phyloP scores from a whole-genome alignment of 2,113 vertebrate genomes.

The Corapipo altera region DNA sequence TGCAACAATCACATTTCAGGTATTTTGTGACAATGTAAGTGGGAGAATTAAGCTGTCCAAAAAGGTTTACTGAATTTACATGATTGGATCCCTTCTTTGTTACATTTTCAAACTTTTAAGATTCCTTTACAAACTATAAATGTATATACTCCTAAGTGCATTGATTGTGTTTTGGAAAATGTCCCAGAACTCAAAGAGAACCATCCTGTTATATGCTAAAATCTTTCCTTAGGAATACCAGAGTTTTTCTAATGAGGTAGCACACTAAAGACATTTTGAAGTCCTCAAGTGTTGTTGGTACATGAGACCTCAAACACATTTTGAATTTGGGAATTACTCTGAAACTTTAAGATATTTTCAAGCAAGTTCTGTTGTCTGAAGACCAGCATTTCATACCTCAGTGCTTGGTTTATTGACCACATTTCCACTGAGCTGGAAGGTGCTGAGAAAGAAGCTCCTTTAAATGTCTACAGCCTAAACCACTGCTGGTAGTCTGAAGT shows the following conservation, averaged over 20 bases:
- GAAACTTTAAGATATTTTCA: background rate
- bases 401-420: background rate
- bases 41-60: background rate
- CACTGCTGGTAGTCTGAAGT: background rate
- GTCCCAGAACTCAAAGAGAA: background rate
- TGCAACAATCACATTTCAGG: background rate
- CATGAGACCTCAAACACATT: background rate
- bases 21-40: background rate
- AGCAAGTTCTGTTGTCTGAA: background rate
- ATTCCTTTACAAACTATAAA: background rate
- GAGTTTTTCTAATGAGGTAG: background rate
- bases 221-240: background rate
- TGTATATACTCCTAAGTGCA: background rate
- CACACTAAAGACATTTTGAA: background rate
- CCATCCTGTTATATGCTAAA: fast-evolving
- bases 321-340: background rate
- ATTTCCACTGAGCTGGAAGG: background rate
- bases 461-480: background rate
- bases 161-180: background rate
- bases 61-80: background rate
- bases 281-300: background rate
- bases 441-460: background rate
- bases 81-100: background rate
- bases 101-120: background rate
- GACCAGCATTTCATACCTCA: background rate